phyloP scores from a whole-genome alignment of 2,113 vertebrate species.

The Bubo scandiacus region DNA sequence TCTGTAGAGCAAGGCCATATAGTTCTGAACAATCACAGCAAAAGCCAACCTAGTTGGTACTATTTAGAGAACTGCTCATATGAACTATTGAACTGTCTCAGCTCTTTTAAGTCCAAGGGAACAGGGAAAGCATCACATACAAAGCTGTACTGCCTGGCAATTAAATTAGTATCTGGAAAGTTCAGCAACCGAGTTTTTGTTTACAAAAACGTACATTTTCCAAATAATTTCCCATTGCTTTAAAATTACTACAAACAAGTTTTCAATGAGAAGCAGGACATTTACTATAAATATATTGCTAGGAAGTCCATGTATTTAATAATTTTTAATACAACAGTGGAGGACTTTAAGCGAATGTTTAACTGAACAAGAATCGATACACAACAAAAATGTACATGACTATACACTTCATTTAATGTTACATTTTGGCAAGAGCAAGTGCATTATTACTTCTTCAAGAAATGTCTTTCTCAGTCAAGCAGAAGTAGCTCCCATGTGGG shows the following conservation, averaged over 20 bases:
- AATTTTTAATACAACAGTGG: not conserved
- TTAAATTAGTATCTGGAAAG: not conserved
- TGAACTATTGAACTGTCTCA: not conserved
- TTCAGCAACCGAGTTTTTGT: not conserved
- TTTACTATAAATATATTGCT: not conserved
- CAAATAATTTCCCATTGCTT: not conserved
- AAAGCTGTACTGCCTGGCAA: not conserved
- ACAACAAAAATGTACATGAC: not conserved
- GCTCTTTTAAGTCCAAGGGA: not conserved
- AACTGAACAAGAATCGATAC: not conserved
- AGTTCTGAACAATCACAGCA: not conserved
- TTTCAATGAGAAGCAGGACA: not conserved
- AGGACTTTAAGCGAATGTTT: not conserved
- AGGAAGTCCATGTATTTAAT: not conserved
- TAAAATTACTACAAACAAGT: not conserved
- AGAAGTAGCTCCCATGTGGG: constrained; percentile 26
- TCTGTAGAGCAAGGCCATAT: not conserved
- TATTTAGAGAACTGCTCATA: not conserved
- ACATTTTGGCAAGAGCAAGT: constrained; percentile 17
- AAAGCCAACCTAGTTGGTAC: not conserved
- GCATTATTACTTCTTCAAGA: constrained; percentile 19
- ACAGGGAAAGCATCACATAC: not conserved
- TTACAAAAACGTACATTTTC: not conserved
- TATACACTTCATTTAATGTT: not conserved
- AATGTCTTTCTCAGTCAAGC: constrained; percentile 16